These are phyloP conservation scores for Oceanites oceanicus DNA, from an alignment of 2,113 vertebrate species.

Conservation along the genomic window DNA sequence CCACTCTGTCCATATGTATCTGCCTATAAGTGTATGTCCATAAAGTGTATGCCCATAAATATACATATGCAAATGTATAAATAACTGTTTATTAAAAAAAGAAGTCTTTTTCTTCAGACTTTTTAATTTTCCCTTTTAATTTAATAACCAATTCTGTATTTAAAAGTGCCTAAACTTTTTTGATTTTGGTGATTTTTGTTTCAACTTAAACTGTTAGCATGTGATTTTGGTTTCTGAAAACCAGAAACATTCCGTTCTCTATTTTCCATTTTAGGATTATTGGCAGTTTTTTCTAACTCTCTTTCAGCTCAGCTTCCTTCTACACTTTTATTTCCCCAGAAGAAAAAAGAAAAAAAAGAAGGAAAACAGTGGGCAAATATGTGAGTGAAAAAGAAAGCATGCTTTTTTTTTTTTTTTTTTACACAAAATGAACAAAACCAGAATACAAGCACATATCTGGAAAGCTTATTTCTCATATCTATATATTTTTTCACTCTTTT, in stretches of 20 bases:
- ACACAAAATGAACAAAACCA: not conserved
- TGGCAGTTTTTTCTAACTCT: not conserved
- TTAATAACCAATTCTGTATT: not conserved
- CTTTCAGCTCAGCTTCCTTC: not conserved
- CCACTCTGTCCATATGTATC: not conserved
- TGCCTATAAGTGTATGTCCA: not conserved
- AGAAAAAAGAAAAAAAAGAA: not conserved
- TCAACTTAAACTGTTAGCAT: not conserved
- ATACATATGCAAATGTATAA: not conserved
- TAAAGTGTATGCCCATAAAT: not conserved
- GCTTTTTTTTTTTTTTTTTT: not conserved
- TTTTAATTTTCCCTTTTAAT: not conserved
- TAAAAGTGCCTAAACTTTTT: not conserved
- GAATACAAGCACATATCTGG: not conserved
- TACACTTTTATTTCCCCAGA: not conserved
- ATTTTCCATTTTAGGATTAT: not conserved
- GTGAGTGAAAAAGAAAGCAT: not conserved
- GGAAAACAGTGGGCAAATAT: not conserved
- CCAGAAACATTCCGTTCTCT: not conserved
- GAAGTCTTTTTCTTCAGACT: not conserved
- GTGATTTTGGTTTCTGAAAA: not conserved
- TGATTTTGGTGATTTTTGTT: not conserved
- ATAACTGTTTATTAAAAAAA: not conserved
- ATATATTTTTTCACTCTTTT: not conserved
- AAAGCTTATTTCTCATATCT: not conserved